Conservation (phyloP, 53 echinoderm and acorn worm genomes). For the Stichopus horrens region DNA sequence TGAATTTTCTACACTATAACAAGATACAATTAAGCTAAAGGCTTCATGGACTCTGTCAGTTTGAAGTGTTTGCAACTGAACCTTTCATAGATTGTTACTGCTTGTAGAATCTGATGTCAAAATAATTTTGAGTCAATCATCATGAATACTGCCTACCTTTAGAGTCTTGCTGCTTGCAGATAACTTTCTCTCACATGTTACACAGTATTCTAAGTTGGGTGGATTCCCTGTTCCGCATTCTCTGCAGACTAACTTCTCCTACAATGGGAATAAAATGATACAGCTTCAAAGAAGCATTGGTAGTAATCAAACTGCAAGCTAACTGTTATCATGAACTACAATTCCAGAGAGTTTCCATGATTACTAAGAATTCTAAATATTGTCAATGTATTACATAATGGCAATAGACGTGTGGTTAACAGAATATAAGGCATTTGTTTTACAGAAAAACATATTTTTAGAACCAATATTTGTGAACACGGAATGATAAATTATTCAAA, state of each 20-base stretch:
- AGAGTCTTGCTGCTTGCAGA: conserved; percentile 71
- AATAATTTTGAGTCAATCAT: too few species aligned
- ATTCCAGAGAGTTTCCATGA: not conserved
- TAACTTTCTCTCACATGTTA: conserved; percentile 88
- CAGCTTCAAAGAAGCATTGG: not conserved
- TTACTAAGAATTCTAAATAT: not conserved
- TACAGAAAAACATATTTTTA: not conserved
- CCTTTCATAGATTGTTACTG: too few species aligned
- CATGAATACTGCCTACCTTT: conserved; percentile 52
- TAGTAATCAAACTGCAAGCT: not conserved
- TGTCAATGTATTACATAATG: not conserved
- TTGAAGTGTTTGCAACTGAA: too few species aligned
- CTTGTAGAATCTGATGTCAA: too few species aligned
- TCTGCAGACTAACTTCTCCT: conserved; percentile 90
- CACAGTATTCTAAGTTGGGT: conserved; percentile 91
- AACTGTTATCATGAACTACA: not conserved
- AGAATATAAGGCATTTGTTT: not conserved
- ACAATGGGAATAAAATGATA: conserved; percentile 1
- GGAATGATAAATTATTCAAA: too few species aligned
- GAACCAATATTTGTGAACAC: too few species aligned
- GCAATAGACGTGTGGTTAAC: not conserved
- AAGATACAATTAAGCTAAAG: too few species aligned
- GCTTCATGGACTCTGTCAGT: too few species aligned
- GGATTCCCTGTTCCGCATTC: conserved; percentile 95
- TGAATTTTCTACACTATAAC: too few species aligned